Evolutionary conservation across 2,888 invertebrate species (phyloP), one percentile per base, ranked within the genome.

Genomic region (Exocentrus adspersus): DNA sequence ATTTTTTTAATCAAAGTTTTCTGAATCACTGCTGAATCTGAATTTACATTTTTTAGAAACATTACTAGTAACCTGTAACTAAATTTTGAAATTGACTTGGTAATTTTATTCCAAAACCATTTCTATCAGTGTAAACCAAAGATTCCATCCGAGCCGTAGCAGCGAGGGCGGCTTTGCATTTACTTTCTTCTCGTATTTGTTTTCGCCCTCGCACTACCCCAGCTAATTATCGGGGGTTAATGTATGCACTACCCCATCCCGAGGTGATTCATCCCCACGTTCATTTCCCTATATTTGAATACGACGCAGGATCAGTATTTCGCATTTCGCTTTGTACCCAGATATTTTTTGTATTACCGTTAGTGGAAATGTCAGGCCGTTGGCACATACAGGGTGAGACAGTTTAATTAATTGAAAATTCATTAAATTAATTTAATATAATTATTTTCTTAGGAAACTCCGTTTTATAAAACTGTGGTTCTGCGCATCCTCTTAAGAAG

Each of bases 111-210:
- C n/a, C n/a, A n/a, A n/a, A 24, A 24, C 3, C 7, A 24, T 7
- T 37, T 37, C 12, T 37, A 4, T 37, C 37, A 37, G 12, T 12
- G 37, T 37, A 37, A 5, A 37, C 12, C 37, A 65, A n/a, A n/a
- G n/a, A n/a, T n/a, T n/a, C 60, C 62, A 62, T 60, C 37, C 16
- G 7, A 17, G n/a, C n/a, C 19, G 14, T 7, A 10, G n/a, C n/a
- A 12, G 68, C 64, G 68, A 68, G 71, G 69, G 70, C 69, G 68
- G 72, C 72, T 68, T 70, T 68, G 65, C 67, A 66, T 70, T 68
- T 62, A 62, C 67, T 63, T 67, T 60, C 63, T 63, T 65, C 43
- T 17, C 50, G 24, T 68, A 63, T 68, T 66, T 65, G 56, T 65
- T 60, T 61, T 66, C 62, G 68, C 65, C 68, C 66, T 64, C 60